These are phyloP conservation scores for Hippocampus barbouri DNA, from an alignment of 2,113 vertebrate genomes.

Conservation along the genomic window DNA sequence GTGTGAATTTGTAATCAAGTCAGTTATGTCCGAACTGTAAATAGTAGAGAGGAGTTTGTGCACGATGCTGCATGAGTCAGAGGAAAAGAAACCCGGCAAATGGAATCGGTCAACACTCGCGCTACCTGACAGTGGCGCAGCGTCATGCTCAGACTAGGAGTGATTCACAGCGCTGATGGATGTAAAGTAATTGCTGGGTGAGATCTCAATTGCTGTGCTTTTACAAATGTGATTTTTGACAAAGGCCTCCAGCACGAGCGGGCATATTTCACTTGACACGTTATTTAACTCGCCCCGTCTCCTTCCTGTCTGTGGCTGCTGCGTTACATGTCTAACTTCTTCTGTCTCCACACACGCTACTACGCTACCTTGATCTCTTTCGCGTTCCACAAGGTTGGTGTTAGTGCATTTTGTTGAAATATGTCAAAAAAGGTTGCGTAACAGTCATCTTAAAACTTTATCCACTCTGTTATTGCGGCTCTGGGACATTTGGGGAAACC, in stretches of 20 bases:
- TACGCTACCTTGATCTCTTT: not conserved
- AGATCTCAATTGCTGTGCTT: slow-evolving; percentile 44
- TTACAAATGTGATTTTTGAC: slow-evolving; percentile 48
- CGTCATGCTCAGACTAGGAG: slow-evolving; percentile 20
- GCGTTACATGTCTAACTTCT: not conserved
- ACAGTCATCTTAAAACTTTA: no score
- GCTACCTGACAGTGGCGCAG: slow-evolving; percentile 45
- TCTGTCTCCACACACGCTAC: not conserved
- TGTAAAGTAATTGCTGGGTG: slow-evolving; percentile 38
- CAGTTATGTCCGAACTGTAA: slow-evolving; percentile 36
- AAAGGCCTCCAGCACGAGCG: slow-evolving; percentile 32
- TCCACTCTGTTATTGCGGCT: no score
- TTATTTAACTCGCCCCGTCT: slow-evolving; percentile 39
- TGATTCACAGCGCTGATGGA: slow-evolving; percentile 44
- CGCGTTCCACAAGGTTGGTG: not conserved
- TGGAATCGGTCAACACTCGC: slow-evolving; percentile 47
- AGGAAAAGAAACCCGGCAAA: slow-evolving; percentile 35
- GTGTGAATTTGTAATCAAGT: slow-evolving; percentile 44
- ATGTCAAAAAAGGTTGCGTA: no score
- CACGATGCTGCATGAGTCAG: slow-evolving; percentile 50
- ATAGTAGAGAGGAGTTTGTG: slow-evolving; percentile 50
- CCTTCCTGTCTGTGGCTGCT: slow-evolving; percentile 20
- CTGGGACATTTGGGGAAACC: no score
- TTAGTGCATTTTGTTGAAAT: not conserved
- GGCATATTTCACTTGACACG: slow-evolving; percentile 41